A percentile compares a stretch with the other conserved stretches of the same genome.
Conservation (phyloP, 1,140 invertebrate species). For the Saxidomus purpurata region DNA sequence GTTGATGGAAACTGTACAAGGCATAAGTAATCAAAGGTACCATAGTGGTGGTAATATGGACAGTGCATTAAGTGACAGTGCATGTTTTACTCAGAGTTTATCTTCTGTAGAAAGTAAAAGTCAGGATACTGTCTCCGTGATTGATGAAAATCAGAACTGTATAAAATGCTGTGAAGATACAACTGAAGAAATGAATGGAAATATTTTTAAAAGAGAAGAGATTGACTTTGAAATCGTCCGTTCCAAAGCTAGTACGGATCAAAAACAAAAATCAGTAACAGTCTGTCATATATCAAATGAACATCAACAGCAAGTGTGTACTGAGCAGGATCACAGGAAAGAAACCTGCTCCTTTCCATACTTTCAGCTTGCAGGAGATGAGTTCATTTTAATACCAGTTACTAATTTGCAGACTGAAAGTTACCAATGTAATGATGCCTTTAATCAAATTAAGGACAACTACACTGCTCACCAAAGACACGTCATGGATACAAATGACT, state of each 20-base stretch:
- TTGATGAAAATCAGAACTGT: not conserved
- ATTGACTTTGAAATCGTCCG: too few species aligned
- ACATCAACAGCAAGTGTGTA: too few species aligned
- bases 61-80: not conserved
- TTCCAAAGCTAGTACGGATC: too few species aligned
- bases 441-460: not conserved
- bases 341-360: not conserved
- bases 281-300: too few species aligned
- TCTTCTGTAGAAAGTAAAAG: not conserved
- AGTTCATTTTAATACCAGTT: not conserved
- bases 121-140: not conserved
- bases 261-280: too few species aligned
- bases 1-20: not conserved
- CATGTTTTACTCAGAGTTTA: not conserved
- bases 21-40: not conserved
- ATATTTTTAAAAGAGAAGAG: too few species aligned
- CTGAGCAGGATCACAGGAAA: too few species aligned
- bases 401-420: not conserved
- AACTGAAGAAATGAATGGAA: too few species aligned
- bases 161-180: too few species aligned
- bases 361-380: not conserved
- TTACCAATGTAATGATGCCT: not conserved
- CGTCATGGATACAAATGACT: not conserved
- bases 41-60: not conserved
- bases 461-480: not conserved